Base-by-base conservation (phyloP, 2,888 invertebrate genomes). In the Lysandra coridon region DNA sequence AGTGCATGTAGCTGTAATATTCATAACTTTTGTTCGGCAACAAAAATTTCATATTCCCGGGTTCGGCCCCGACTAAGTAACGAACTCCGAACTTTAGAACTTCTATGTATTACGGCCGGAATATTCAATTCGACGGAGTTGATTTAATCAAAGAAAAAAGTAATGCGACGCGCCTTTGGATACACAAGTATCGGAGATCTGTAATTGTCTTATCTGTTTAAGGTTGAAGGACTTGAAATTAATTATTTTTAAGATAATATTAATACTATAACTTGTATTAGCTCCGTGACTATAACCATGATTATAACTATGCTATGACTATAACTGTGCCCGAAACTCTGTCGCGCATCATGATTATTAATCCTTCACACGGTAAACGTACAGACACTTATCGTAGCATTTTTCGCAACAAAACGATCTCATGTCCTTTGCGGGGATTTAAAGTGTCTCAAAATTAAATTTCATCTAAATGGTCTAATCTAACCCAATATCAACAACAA, bases 71-170 rank as follows among this genome's bases (percentile, higher is more conserved):
- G 57, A 53, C 49, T 53, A 76, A 76, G 76, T 76, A 57, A 76
- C 33, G 57, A 76, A 76, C 76, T 76, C 17, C 49, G 17, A 75
- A 79, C 60, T 75, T 79, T n/a, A 33, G 30, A 79, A 75, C 73
- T 79, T 60, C 62, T 75, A 79, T 74, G 62, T 79, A 80, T 76
- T 79, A 79, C 73, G 73, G 80, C 79, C 79, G 78, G 82, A 84
- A 83, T 83, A 84, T 82, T 84, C 84, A 83, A 83, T 83, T 80
- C 80, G 69, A 74, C 74, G 78, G 60, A 81, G 83, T 83, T 81
- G 81, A 83, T 85, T 85, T 84, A 85, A 86, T 87, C 85, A 86
- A 87, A 85, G 84, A 84, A 83, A 74, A 78, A 79, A 53, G 79
- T 40, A 79, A 57, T 33, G 37, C 44, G 37, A 73, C 57, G 73